A percentile compares a stretch with the other conserved stretches of the same genome.
These are phyloP conservation scores for Neoscelio sp. DNA, from an alignment of 2,888 invertebrate species.

Conservation along the genomic window DNA sequence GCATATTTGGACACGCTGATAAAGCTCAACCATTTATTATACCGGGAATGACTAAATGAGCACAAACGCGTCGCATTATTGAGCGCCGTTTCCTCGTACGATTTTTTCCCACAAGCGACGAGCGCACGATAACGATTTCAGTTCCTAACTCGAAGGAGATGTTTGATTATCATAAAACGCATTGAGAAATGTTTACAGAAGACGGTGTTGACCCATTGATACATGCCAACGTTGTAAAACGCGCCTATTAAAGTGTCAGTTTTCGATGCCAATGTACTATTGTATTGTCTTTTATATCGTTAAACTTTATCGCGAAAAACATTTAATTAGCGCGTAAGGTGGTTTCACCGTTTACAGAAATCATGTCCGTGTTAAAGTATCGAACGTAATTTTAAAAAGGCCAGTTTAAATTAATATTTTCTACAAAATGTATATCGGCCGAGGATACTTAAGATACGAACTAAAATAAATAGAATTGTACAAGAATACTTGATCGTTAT, in stretches of 20 bases:
- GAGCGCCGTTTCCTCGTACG: constrained; percentile 32
- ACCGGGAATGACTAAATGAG: constrained; percentile 43
- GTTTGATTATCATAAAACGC: constrained; percentile 63
- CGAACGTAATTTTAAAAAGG: neutral
- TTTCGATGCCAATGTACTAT: constrained; percentile 20
- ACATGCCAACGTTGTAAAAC: constrained; percentile 47
- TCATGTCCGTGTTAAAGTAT: neutral
- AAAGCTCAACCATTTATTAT: constrained; percentile 63
- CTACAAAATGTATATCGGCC: constrained; percentile 12
- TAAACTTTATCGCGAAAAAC: neutral
- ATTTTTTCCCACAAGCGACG: constrained; percentile 43
- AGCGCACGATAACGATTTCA: constrained; percentile 64
- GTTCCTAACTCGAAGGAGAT: constrained; percentile 30
- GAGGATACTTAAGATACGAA: constrained; percentile 13
- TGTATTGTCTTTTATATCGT: constrained; percentile 24
- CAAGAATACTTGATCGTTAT: constrained; percentile 31
- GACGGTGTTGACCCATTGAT: constrained; percentile 45
- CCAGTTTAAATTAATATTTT: too few species aligned
- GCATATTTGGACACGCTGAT: constrained; percentile 66
- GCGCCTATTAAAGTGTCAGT: constrained; percentile 52
- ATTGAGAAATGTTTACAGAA: constrained; percentile 52
- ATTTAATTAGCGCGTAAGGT: neutral
- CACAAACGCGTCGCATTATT: constrained; percentile 48
- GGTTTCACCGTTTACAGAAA: neutral
- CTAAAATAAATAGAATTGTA: constrained; percentile 25